Base-by-base conservation (phyloP, 2,888 invertebrate genomes). In the Periphyllus acericola region DNA sequence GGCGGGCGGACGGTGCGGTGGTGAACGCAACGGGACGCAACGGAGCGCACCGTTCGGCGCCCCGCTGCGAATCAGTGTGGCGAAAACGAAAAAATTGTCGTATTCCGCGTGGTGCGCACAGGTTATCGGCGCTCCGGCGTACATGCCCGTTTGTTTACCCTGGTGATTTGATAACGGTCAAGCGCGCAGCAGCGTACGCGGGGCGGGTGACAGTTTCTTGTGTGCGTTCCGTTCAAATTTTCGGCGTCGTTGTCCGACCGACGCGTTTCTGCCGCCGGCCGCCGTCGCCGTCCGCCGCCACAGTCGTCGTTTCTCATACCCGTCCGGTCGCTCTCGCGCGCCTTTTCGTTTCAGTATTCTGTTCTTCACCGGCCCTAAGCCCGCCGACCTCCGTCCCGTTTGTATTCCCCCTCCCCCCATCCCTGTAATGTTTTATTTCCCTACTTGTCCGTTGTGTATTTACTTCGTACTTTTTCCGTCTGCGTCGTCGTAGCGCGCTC, bases 121-220 rank as follows among this genome's bases (percentile, higher is more conserved):
- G 29, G 29, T 29, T 29, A 71, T 29, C 71, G 71, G 25, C 6
- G 60, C 21, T 68, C 68, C 14, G 68, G 9, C 71, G 8, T 17
- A 71, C 71, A 71, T 71, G 71, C 71, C 71, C 71, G 71, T 71
- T 71, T 71, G 71, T 71, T 71, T 71, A 71, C 29, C 14, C 29
- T 14, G 29, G 71, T 32, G 32, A 29, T 29, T 2, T n/a, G n/a
- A 71, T 71, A 17, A 29, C 29, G 71, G 1, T 3, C 17, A 14
- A 14, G 71, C 9, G n/a, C 8, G 21, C 68, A 29, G 11, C 29
- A 66, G 8, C 9, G 66, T 6, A n/a, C 25, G 66, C 66, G n/a
- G 66, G 66, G 29, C 66, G 25, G n/a, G 66, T 25, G n/a, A 66
- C 66, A 66, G 66, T 66, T 66, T 66, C 60, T n/a, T 11, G 66